Conservation (phyloP, 2,888 invertebrate species). For the Scelioninae gen. 1 region DNA sequence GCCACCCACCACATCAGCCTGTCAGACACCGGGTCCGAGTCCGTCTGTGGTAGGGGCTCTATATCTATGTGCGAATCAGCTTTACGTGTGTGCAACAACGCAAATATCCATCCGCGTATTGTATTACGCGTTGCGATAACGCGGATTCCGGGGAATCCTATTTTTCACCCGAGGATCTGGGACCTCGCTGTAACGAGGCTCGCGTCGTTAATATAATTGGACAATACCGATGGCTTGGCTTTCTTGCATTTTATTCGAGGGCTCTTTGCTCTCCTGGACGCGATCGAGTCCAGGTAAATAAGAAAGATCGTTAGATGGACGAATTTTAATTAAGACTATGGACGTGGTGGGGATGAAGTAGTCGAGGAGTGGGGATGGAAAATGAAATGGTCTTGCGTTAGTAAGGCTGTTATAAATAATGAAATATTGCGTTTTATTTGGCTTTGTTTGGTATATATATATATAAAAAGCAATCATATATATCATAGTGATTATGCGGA, state of each 20-base stretch:
- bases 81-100: constrained; percentile 72
- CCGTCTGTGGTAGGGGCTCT: constrained; percentile 27
- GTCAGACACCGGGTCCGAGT: constrained; percentile 54
- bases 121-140: constrained; percentile 82
- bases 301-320: constrained; percentile 31
- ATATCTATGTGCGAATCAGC: neutral
- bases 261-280: constrained; percentile 20
- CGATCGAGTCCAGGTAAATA: constrained; percentile 42
- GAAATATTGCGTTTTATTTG: too few relatives aligned
- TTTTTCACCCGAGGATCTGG: constrained; percentile 71
- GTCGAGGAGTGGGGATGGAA: constrained; percentile 2
- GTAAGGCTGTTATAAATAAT: too few relatives aligned
- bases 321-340: constrained; percentile 45
- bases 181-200: constrained; percentile 73
- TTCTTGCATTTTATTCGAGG: constrained; percentile 68
- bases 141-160: constrained; percentile 72
- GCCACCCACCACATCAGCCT: constrained; percentile 43
- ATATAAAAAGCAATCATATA: too few relatives aligned
- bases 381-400: constrained; percentile 8
- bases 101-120: constrained; percentile 83
- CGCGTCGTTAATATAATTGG: constrained; percentile 73
- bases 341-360: constrained; percentile 6
- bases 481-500: too few relatives aligned
- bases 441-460: too few relatives aligned
- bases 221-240: constrained; percentile 50